Evolutionary conservation across 1,140 invertebrate species (phyloP).

Genomic region (Drosophila subobscura): DNA sequence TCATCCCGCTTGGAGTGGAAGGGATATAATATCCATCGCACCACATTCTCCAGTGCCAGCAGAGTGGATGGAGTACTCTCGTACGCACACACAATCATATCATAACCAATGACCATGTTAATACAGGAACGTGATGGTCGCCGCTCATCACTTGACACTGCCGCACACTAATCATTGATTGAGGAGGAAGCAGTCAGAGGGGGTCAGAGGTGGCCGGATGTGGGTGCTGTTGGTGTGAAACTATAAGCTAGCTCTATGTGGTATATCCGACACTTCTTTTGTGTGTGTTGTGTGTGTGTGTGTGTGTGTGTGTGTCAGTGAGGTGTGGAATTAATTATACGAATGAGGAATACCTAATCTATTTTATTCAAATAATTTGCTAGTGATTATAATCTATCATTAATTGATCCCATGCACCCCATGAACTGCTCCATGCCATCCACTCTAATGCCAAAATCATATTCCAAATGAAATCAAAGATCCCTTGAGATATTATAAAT

Average conservation of each 20-base stretch:
- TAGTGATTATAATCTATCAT: no score
- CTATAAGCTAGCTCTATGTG: constrained; percentile 14
- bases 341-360: no score
- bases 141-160: constrained; percentile 40
- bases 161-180: constrained; percentile 33
- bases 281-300: constrained; percentile 4
- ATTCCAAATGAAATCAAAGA: no score
- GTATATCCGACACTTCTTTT: constrained; percentile 22
- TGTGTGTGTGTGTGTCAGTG: constrained; percentile 3
- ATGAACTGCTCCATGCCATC: no score
- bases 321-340: constrained; percentile 27
- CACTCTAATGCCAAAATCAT: no score
- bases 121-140: constrained; percentile 50
- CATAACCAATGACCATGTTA: constrained; percentile 71
- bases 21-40: background rate
- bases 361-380: no score
- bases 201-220: background rate
- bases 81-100: constrained; percentile 40
- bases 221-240: constrained; percentile 11
- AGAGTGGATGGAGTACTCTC: constrained; percentile 1
- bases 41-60: no score
- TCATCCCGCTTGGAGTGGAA: constrained; percentile 5
- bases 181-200: background rate
- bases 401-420: no score
- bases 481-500: no score